Conservation (phyloP, 2,797 vertebrate genomes). For the Eidolon dupreanum region DNA sequence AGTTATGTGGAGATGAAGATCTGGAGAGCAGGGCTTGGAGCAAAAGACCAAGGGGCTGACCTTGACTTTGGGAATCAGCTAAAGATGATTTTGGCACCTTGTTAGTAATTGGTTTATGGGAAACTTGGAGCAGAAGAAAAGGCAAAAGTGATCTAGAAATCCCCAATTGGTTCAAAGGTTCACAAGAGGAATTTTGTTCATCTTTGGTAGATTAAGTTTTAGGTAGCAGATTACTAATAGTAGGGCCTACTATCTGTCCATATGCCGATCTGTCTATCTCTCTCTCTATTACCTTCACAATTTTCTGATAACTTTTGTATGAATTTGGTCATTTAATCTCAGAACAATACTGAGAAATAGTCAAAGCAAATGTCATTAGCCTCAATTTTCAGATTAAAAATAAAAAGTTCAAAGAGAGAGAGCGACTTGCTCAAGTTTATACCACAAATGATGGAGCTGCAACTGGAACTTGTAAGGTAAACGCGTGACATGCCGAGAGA, state of each 20-base stretch:
- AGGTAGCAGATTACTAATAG: neutral
- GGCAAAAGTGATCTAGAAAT: neutral
- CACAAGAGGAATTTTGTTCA: neutral
- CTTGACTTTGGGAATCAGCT: neutral
- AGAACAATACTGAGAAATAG: neutral
- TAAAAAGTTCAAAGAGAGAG: neutral
- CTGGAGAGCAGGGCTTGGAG: neutral
- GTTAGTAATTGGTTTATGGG: neutral
- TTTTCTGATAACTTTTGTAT: neutral
- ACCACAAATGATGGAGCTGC: neutral
- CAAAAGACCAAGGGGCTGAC: neutral
- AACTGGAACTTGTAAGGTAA: neutral
- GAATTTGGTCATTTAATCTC: neutral
- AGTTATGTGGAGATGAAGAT: neutral
- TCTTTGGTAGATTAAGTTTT: neutral
- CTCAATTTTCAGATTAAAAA: conserved; percentile 22
- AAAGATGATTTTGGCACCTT: neutral
- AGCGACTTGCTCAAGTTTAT: neutral
- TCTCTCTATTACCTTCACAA: neutral
- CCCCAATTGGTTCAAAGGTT: neutral
- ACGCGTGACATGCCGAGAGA: too few relatives aligned
- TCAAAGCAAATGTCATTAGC: neutral
- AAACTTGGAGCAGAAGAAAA: neutral
- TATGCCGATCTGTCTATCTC: neutral
- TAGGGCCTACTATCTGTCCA: neutral